Evolutionary conservation across 2,797 vertebrate genomes (phyloP).

Genomic region (Rhynchonycteris naso): DNA sequence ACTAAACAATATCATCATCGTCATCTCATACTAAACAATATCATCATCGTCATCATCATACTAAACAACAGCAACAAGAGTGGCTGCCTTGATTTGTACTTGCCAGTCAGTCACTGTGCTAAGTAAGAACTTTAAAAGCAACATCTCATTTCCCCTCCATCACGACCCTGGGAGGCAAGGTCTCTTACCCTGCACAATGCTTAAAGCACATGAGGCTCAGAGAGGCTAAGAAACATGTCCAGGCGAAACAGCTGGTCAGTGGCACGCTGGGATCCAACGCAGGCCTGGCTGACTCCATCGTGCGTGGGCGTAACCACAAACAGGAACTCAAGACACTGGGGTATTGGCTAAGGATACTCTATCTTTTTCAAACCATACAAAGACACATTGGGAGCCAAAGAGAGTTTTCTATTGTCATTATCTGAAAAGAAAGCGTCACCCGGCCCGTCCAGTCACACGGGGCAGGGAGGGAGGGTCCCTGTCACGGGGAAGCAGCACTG

Average conservation of each 20-base stretch:
- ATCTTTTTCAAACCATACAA: not conserved
- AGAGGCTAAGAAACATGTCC: not conserved
- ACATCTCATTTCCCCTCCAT: not conserved
- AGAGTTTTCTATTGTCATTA: not conserved
- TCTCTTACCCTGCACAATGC: not conserved
- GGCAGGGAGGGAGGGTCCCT: not conserved
- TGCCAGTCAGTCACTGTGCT: not conserved
- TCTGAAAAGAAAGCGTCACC: not conserved
- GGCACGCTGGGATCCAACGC: not conserved
- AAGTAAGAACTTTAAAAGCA: not conserved
- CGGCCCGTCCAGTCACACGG: not conserved
- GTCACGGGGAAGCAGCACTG: not conserved
- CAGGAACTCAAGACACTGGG: not conserved
- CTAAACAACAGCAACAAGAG: no score
- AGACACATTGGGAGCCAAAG: not conserved
- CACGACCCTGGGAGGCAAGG: not conserved
- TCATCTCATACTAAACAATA: no score
- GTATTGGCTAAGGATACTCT: not conserved
- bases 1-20: no score
- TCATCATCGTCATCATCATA: rapidly evolving
- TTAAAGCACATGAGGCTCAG: not conserved
- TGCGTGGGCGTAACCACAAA: not conserved
- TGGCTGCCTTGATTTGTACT: not conserved
- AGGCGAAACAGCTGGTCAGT: not conserved
- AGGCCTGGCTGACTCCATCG: not conserved